Base-by-base conservation (phyloP, 2,113 vertebrate genomes). In the Atlantisia rogersi region DNA sequence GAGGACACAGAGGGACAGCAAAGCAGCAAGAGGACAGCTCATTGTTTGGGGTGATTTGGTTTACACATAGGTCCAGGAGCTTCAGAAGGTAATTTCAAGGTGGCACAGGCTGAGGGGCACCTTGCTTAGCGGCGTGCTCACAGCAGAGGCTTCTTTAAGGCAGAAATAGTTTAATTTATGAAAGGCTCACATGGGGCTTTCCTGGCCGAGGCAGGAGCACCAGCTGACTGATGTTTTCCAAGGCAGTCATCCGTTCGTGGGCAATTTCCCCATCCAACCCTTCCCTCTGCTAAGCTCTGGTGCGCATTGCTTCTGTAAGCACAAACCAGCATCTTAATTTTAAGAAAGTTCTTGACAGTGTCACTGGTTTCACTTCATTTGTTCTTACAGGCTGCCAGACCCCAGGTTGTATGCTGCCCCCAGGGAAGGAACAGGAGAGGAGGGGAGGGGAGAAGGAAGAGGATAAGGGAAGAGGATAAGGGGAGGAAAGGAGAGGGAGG, bases 241-340 rank as follows among this genome's bases (percentile, higher is more conserved):
- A 82, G 53, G 87, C 87, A 95, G 92, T 67, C 92, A 95, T 88
- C 92, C 82, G 77, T 93, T 94, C 94, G 91, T 6, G 1, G 44
- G 79, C 2, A 8, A 90, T 93, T 96, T 96, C 90, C 63, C 88
- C 87, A 92, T 59, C 82, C 87, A 82, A 64, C 63, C 58, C 55
- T 92, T 89, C 67, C 84, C 63, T 94, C 85, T 86, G 95, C 85
- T 93, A 96, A 91, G 95, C 95, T 95, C 93, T 80, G 55, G 62
- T 83, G 90, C 26, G 6, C 90, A 83, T 68, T 1, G 15, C 89
- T 96, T 95, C 94, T 95, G 89, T 95, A 95, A 94, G 93, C 95
- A 89, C 65, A 94, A 91, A 92, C 12, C 62, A 89, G 65, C 78
- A 76, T 87, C 94, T 92, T 91, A 82, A 96, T 96, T 89, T 69